phyloP scores from a whole-genome alignment of 2,888 invertebrate species.

The Polydrusus cervinus region DNA sequence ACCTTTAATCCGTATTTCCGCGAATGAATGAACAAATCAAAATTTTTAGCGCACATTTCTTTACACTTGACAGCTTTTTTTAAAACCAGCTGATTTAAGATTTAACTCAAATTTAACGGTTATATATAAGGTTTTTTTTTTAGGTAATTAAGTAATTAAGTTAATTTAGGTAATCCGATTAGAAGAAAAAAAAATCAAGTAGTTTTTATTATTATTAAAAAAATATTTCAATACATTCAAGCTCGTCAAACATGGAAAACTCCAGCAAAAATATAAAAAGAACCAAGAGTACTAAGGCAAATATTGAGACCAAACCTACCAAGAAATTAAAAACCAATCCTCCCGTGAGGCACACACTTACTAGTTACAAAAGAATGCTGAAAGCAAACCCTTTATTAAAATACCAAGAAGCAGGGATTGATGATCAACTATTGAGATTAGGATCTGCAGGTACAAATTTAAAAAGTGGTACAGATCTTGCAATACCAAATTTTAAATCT shows the following conservation, averaged over 20 bases:
- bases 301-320: slow-evolving; percentile 47
- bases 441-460: not conserved
- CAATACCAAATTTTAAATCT: slow-evolving; percentile 24
- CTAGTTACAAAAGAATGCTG: slow-evolving; percentile 62
- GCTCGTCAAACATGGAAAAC: slow-evolving; percentile 17
- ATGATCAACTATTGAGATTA: slow-evolving; percentile 35
- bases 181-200: too few relatives aligned
- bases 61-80: too few relatives aligned
- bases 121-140: too few relatives aligned
- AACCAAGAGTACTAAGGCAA: slow-evolving; percentile 47
- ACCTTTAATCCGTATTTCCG: too few relatives aligned
- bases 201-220: too few relatives aligned
- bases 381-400: slow-evolving; percentile 62
- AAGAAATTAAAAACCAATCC: slow-evolving; percentile 56
- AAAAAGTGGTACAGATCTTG: not conserved
- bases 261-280: slow-evolving; percentile 16
- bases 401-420: slow-evolving; percentile 54
- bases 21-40: too few relatives aligned
- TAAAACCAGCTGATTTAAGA: too few relatives aligned
- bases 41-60: too few relatives aligned
- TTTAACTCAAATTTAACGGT: too few relatives aligned
- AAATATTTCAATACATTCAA: too few relatives aligned
- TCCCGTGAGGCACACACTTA: slow-evolving; percentile 63
- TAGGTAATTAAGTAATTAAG: too few relatives aligned
- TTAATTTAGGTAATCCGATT: too few relatives aligned